Evolutionary conservation across 64 coral and sea anemone genomes (phyloP).

Genomic region (Trachythela sp.): DNA sequence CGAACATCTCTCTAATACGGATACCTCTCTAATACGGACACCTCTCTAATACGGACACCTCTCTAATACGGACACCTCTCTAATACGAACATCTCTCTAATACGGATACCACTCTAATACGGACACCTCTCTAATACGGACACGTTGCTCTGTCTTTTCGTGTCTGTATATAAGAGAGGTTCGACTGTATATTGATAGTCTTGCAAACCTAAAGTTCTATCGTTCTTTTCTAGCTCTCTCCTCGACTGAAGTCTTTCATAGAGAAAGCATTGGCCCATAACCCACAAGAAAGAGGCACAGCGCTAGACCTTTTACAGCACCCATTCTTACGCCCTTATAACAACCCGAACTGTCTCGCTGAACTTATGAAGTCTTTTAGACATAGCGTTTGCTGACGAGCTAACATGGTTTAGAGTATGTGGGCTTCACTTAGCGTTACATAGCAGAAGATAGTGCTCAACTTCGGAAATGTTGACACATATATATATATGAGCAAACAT

Average conservation of each 20-base stretch:
- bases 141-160: too few species aligned
- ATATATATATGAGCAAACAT: too few species aligned
- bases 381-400: neutral
- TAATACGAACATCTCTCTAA: too few species aligned
- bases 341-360: neutral
- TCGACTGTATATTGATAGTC: too few species aligned
- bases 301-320: neutral
- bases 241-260: neutral
- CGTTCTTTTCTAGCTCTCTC: neutral
- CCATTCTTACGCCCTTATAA: neutral
- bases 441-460: neutral
- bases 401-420: neutral
- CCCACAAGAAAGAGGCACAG: neutral
- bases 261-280: neutral
- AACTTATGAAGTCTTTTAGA: conserved; percentile 5
- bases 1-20: too few species aligned
- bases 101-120: too few species aligned
- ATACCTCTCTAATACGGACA: too few species aligned
- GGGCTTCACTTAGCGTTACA: neutral
- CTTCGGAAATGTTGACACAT: neutral
- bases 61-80: too few species aligned
- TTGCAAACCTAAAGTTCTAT: too few species aligned
- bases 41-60: too few species aligned
- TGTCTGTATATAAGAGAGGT: too few species aligned
- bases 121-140: too few species aligned